Evolutionary conservation across 2,888 invertebrate species (phyloP).

Genomic region (Netelia inedita): DNA sequence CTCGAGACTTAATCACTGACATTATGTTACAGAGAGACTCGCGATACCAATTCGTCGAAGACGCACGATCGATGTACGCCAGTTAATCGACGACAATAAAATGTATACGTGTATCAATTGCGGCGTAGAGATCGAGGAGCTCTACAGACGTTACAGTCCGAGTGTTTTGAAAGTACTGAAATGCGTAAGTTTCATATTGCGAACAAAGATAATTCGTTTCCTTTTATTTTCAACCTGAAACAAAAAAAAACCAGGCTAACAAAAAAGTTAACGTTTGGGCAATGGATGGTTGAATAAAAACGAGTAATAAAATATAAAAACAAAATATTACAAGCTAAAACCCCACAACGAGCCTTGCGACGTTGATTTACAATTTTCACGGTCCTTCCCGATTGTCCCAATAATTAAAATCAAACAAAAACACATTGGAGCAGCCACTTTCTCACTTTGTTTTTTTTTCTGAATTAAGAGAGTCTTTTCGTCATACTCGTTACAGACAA

Average conservation of each 20-base stretch:
- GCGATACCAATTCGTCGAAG: neutral
- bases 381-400: no score
- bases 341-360: no score
- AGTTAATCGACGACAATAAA: constrained; percentile 16
- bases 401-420: no score
- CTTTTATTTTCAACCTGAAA: neutral
- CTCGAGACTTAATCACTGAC: neutral
- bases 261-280: neutral
- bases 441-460: neutral
- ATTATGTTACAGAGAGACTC: constrained; percentile 41
- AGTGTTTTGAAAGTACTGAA: constrained; percentile 90
- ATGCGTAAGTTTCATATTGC: constrained; percentile 88
- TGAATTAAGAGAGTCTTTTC: neutral
- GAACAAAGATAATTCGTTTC: neutral
- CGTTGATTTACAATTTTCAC: no score
- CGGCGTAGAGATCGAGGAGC: constrained; percentile 87
- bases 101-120: constrained; percentile 89
- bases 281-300: neutral
- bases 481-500: constrained; percentile 86
- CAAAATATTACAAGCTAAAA: no score
- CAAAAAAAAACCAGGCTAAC: neutral
- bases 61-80: neutral
- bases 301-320: no score
- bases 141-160: constrained; percentile 90
- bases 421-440: no score